These are phyloP conservation scores for Pseudochromis fuscus DNA, from an alignment of 2,797 vertebrate genomes.

Conservation along the genomic window DNA sequence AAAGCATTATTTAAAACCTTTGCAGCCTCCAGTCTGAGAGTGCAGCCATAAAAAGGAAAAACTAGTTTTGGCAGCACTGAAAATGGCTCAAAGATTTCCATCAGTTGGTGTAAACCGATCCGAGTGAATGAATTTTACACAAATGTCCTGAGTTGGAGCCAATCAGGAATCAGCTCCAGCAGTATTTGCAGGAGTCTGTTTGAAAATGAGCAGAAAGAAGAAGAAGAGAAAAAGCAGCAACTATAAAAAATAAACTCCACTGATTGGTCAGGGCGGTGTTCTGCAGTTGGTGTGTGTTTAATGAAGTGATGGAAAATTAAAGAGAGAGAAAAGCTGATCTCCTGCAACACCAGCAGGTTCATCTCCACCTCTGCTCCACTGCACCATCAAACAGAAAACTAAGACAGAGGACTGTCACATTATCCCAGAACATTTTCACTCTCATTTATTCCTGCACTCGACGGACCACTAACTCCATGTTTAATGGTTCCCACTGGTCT, in stretches of 20 bases:
- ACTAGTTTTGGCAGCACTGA: too few relatives aligned
- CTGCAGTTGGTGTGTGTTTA: neutral
- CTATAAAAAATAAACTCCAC: too few relatives aligned
- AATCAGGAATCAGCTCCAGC: constrained; percentile 4
- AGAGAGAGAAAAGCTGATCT: neutral
- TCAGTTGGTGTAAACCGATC: neutral
- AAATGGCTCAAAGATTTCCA: neutral
- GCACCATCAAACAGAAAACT: neutral
- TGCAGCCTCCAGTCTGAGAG: too few relatives aligned
- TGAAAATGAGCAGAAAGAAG: neutral
- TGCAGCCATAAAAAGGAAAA: too few relatives aligned
- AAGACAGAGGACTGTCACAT: constrained; percentile 6
- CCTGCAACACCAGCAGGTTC: neutral
- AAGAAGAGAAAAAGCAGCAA: too few relatives aligned
- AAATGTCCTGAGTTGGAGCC: neutral
- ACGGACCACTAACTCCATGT: neutral
- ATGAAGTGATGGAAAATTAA: constrained; percentile 1
- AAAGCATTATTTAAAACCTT: too few relatives aligned
- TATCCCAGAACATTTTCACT: constrained; percentile 4
- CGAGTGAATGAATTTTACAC: neutral
- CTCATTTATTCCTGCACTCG: constrained; percentile 10
- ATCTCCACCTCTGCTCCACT: neutral
- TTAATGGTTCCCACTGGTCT: constrained; percentile 1
- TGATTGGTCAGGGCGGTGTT: too few relatives aligned
- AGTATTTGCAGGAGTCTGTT: too few relatives aligned